These are phyloP conservation scores for Opisthocomus hoazin DNA, from an alignment of 2,113 vertebrate genomes.

Conservation along the genomic window DNA sequence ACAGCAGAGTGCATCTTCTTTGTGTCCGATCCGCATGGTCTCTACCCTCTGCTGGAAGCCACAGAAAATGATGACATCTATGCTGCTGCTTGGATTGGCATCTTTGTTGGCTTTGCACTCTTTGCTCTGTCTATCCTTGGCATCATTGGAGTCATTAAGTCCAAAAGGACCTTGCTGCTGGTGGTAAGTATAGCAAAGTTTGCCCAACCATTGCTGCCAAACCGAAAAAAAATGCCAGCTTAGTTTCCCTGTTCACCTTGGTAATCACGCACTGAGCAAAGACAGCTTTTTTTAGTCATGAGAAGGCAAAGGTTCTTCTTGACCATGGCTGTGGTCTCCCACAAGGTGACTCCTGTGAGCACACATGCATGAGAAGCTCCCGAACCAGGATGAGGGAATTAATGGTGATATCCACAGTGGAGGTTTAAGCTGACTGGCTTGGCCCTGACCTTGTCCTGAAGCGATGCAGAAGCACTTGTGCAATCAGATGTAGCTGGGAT, in stretches of 20 bases:
- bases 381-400: not conserved
- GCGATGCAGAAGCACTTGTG: not conserved
- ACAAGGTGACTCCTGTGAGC: not conserved
- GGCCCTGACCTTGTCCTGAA: not conserved
- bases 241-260: not conserved
- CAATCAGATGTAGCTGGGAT: not conserved
- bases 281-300: not conserved
- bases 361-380: not conserved
- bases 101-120: constrained; percentile 77
- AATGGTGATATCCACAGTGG: not conserved
- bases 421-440: not conserved
- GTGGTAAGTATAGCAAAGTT: constrained; percentile 63
- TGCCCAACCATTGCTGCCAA: not conserved
- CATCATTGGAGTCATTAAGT: constrained; percentile 69
- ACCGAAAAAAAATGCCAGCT: not conserved
- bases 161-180: constrained; percentile 68
- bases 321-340: not conserved
- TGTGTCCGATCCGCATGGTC: constrained; percentile 61
- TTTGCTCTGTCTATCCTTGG: constrained; percentile 74
- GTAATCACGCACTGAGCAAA: not conserved
- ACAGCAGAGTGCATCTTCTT: constrained; percentile 82
- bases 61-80: constrained; percentile 70
- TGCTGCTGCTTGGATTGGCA: constrained; percentile 78
- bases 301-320: not conserved
- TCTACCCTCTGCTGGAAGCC: constrained; percentile 71